These are phyloP conservation scores for Brachionus sp. DNA, from an alignment of 1,140 invertebrate species.

Conservation along the genomic window DNA sequence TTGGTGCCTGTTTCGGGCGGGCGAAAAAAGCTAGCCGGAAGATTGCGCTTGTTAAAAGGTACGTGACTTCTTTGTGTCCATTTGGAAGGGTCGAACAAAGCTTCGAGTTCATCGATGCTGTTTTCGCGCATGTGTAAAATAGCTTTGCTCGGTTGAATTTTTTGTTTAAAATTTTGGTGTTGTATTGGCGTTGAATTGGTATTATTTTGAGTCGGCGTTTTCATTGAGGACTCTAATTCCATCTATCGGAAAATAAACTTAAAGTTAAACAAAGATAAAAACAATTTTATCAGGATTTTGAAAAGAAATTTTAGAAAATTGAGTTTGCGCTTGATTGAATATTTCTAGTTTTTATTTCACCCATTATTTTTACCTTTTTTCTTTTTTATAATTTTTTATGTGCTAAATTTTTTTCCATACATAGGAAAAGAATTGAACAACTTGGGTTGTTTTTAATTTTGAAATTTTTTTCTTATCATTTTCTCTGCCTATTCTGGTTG, in stretches of 20 bases:
- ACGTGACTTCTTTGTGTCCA: conserved; percentile 15
- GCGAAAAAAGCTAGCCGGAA: conserved; percentile 27
- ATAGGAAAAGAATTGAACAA: conserved; percentile 7
- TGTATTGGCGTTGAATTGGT: neutral
- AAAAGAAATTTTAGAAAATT: neutral
- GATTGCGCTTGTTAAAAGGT: neutral
- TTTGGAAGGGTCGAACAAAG: conserved; percentile 39
- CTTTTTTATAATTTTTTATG: neutral
- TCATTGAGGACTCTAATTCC: conserved; percentile 17
- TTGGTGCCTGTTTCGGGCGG: conserved; percentile 37
- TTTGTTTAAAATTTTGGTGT: conserved; percentile 33
- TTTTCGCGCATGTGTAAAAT: conserved; percentile 42
- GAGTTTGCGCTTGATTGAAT: conserved; percentile 21
- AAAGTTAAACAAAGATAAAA: neutral
- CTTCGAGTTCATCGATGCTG: conserved; percentile 36
- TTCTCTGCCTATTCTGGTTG: neutral
- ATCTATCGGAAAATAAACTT: neutral
- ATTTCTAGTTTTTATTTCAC: neutral
- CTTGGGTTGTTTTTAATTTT: neutral
- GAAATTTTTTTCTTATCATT: neutral
- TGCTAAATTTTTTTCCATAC: neutral
- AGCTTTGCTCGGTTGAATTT: neutral
- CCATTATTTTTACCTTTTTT: neutral
- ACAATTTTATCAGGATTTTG: neutral
- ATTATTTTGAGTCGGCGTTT: neutral